Percentiles rank a stretch among this genome's conserved stretches.
Evolutionary conservation across 2,888 invertebrate species (phyloP).

Genomic region (Eristalis tenax): DNA sequence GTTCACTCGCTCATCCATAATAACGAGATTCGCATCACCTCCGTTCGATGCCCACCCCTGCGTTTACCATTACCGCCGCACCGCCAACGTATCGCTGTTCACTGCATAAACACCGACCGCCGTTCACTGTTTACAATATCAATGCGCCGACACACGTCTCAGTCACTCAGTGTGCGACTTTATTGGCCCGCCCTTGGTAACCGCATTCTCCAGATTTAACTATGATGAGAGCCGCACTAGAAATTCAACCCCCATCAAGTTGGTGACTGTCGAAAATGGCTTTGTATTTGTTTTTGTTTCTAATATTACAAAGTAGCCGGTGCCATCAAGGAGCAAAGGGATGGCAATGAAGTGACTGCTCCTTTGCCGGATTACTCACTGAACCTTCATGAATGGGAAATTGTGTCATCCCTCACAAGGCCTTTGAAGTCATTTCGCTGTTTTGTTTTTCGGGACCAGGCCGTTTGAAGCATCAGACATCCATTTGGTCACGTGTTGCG

Average conservation of each 20-base stretch:
- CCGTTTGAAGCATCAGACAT: constrained; percentile 62
- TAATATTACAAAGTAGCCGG: constrained; percentile 65
- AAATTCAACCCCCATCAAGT: constrained; percentile 27
- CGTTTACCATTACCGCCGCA: constrained; percentile 21
- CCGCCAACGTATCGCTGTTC: constrained; percentile 61
- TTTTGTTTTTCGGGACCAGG: constrained; percentile 25
- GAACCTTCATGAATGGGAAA: constrained; percentile 54
- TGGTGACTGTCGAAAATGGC: constrained; percentile 41
- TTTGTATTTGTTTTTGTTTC: constrained; percentile 71
- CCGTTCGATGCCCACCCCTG: constrained; percentile 20
- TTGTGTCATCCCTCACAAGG: constrained; percentile 42
- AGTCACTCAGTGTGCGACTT: constrained; percentile 52
- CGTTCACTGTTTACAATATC: constrained; percentile 64
- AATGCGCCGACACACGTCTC: constrained; percentile 61
- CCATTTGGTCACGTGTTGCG: constrained; percentile 78
- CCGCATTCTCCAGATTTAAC: constrained; percentile 52
- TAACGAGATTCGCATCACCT: constrained; percentile 62
- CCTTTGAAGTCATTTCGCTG: constrained; percentile 61
- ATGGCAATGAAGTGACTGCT: constrained; percentile 55
- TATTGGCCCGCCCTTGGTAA: constrained; percentile 53
- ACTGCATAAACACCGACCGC: constrained; percentile 59
- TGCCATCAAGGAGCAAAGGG: constrained; percentile 5
- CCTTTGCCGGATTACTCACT: constrained; percentile 58
- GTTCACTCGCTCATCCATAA: constrained; percentile 45
- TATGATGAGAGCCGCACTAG: constrained; percentile 11